Evolutionary conservation across 1,140 invertebrate species (phyloP).

Genomic region (Drosophila nebulosa): DNA sequence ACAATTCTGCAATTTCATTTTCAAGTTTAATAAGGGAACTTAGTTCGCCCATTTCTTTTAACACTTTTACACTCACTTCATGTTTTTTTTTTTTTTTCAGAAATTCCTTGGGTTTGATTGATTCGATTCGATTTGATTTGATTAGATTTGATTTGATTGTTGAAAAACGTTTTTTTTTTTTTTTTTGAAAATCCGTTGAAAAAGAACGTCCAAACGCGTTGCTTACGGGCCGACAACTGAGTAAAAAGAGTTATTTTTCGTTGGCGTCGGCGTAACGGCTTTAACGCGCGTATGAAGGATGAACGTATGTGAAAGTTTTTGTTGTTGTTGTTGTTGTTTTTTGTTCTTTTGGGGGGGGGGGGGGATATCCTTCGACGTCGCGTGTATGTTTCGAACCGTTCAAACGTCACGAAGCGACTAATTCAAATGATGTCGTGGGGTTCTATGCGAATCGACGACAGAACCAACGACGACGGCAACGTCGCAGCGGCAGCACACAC

Average conservation of each 20-base stretch:
- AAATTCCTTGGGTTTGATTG: not conserved
- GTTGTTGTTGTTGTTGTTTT: no score
- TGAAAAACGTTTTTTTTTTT: not conserved
- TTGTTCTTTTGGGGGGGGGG: conserved; percentile 36
- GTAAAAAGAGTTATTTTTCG: conserved; percentile 7
- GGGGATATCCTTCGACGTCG: conserved; percentile 51
- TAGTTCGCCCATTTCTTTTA: no score
- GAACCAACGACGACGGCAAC: conserved; percentile 19
- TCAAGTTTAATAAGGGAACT: no score
- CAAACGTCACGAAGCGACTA: conserved; percentile 81
- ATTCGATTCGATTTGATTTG: no score
- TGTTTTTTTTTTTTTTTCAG: not conserved
- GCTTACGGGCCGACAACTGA: conserved; percentile 36
- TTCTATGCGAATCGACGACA: conserved; percentile 40
- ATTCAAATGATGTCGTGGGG: conserved; percentile 77
- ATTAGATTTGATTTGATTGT: not conserved
- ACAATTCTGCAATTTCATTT: no score
- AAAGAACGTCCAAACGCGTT: conserved; percentile 36
- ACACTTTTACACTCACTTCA: conserved; percentile 10
- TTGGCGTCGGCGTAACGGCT: not conserved
- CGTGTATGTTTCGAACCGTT: conserved; percentile 80
- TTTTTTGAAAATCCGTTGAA: not conserved
- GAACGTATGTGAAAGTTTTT: conserved; percentile 23
- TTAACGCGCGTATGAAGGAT: not conserved
- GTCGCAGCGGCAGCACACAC: conserved; percentile 42